Base-by-base conservation (phyloP, 2,888 invertebrate genomes). In the Tuta absoluta region DNA sequence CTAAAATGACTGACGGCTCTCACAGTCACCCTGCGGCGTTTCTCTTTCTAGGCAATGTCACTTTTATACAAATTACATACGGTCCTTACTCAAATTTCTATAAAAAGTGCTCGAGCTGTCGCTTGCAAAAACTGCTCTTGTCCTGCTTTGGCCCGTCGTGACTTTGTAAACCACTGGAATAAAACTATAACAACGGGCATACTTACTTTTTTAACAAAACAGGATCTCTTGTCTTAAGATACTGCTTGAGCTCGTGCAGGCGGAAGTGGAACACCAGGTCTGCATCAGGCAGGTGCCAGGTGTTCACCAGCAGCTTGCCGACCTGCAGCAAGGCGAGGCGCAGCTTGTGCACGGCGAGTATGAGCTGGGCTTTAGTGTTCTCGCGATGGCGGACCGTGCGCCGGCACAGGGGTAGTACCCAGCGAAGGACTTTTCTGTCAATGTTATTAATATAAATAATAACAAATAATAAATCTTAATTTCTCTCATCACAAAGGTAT, bases 201-300 rank as follows among this genome's bases (percentile, higher is more conserved):
- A 81, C 92, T 87, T 84, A 95, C 95, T 94, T 95, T 69, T 87
- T 89, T 53, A 95, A 84, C 38, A 95, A 79, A 0, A 82, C 86
- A 0, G 94, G 93, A 72, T 93, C 92, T 64, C 93, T 84, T 0
- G 86, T 83, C 0, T 76, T 68, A 0, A 95, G 77, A 12, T 95
- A 86, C 28, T 84, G 77, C 1, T 87, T 87, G 14, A 97, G 89
- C 84, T 97, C 97, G 14, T 91, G 75, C 49, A 93, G 87, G 0
- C 95, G 93, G 72, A 97, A 91, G 84, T 93, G 95, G 81, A 93
- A 95, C 38, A 96, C 84, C 0, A 96, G 86, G 24, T 94, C 93
- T 23, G 84, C 79, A 60, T 94, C 90, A 0, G 96, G 95, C 57
- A 97, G 76, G 38, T 92, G 85, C 74, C 95, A 95, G 71, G 93